phyloP scores from a whole-genome alignment of 2,797 vertebrate genomes.

The Myotis myotis region DNA sequence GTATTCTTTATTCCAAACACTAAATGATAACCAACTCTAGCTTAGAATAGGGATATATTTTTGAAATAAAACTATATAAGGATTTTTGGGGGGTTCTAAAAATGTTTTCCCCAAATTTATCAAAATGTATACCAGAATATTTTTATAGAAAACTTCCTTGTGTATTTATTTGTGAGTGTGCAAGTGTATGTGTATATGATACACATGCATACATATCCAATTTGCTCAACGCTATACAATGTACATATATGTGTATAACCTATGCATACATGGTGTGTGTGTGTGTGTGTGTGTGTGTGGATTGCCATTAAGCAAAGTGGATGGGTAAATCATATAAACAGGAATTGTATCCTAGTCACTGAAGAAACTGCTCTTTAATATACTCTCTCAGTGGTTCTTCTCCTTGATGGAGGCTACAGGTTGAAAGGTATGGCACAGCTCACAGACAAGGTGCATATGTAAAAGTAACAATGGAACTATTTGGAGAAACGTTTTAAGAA shows the following conservation, averaged over 20 bases:
- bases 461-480: background rate
- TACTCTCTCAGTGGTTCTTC: background rate
- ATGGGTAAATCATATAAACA: background rate
- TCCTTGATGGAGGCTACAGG: background rate
- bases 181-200: background rate
- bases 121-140: background rate
- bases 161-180: background rate
- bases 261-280: background rate
- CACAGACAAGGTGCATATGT: background rate
- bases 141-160: background rate
- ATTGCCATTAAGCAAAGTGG: background rate
- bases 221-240: background rate
- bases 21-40: background rate
- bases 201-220: background rate
- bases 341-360: background rate
- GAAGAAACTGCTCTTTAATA: background rate
- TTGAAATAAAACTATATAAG: background rate
- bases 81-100: background rate
- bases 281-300: background rate
- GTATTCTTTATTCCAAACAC: background rate
- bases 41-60: background rate
- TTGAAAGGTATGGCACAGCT: background rate
- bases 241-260: background rate
- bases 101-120: background rate
- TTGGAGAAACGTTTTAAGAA: constrained; percentile 5